These are phyloP conservation scores for Psettodes erumei DNA, from an alignment of 2,113 vertebrate species.

Conservation along the genomic window DNA sequence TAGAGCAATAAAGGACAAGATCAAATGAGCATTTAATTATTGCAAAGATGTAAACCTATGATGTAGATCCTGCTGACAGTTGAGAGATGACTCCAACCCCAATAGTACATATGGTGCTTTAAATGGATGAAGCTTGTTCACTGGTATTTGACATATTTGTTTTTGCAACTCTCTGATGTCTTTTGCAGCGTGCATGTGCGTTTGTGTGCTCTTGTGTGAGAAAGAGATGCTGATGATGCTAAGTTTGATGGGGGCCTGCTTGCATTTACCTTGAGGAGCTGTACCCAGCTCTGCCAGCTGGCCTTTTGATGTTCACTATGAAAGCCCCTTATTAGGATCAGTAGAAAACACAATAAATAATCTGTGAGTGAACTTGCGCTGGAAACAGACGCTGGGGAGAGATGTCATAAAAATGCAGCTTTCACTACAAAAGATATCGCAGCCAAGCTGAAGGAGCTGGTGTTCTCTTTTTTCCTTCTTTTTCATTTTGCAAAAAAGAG, in stretches of 20 bases:
- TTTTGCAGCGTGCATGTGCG: conserved; percentile 19
- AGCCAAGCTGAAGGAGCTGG: not conserved
- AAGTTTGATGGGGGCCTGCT: conserved; percentile 35
- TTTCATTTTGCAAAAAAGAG: not conserved
- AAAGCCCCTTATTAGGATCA: conserved; percentile 64
- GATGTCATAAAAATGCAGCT: conserved; percentile 34
- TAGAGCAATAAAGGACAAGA: conserved; percentile 57
- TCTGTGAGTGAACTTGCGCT: conserved; percentile 20
- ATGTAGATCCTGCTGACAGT: conserved; percentile 58
- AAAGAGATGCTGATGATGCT: conserved; percentile 61
- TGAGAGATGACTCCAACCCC: conserved; percentile 13
- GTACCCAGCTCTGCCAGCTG: conserved; percentile 46
- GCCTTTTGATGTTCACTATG: conserved; percentile 57
- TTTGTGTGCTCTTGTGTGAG: not conserved
- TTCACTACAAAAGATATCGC: conserved; percentile 6
- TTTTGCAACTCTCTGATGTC: conserved; percentile 31
- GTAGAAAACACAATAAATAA: conserved; percentile 60
- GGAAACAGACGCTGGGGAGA: conserved; percentile 27
- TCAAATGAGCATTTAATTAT: conserved; percentile 72
- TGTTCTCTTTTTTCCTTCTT: no score
- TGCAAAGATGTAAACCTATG: conserved; percentile 61
- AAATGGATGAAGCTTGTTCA: conserved; percentile 23
- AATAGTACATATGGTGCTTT: conserved; percentile 29
- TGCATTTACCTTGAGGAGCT: conserved; percentile 65
- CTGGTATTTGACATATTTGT: conserved; percentile 18